Evolutionary conservation across 2,888 invertebrate genomes (phyloP).

Genomic region (Drosophila suboccidentalis): DNA sequence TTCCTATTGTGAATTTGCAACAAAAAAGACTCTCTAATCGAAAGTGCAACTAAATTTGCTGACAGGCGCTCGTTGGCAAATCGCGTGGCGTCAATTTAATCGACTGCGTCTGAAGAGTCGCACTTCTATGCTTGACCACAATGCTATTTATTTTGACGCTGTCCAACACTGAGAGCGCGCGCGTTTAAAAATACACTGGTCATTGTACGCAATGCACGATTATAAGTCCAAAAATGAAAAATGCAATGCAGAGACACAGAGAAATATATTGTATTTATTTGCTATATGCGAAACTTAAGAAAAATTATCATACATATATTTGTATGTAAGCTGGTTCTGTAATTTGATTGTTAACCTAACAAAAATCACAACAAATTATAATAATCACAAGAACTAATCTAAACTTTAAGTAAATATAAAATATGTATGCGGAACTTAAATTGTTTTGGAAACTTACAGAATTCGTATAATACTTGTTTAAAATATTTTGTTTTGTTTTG

Average conservation of each 20-base stretch:
- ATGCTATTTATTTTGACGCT: slow-evolving; percentile 19
- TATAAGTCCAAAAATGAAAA: neutral
- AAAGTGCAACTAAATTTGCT: neutral
- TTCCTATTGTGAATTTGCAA: slow-evolving; percentile 6
- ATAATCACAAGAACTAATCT: slow-evolving; percentile 50
- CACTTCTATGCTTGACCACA: slow-evolving; percentile 44
- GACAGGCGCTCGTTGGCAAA: slow-evolving; percentile 1
- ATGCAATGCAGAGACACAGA: slow-evolving; percentile 26
- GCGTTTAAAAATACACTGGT: slow-evolving; percentile 26
- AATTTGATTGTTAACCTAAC: slow-evolving; percentile 60
- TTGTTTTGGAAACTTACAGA: slow-evolving; percentile 38
- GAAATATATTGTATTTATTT: slow-evolving; percentile 59
- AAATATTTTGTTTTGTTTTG: slow-evolving; percentile 16
- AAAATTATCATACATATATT: slow-evolving; percentile 43
- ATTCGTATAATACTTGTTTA: slow-evolving; percentile 64
- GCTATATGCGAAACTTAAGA: slow-evolving; percentile 51
- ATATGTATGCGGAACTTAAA: slow-evolving; percentile 39
- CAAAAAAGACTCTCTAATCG: slow-evolving; percentile 10
- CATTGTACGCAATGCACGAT: too few species aligned
- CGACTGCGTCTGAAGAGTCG: slow-evolving; percentile 48
- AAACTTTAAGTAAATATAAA: slow-evolving; percentile 45
- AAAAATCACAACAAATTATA: slow-evolving; percentile 76
- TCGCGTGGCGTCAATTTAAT: slow-evolving; percentile 44
- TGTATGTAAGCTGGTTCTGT: slow-evolving; percentile 51
- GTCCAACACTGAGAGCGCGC: slow-evolving; percentile 65